Evolutionary conservation across 1,140 invertebrate species (phyloP).

Genomic region (Oryctes rhinoceros): DNA sequence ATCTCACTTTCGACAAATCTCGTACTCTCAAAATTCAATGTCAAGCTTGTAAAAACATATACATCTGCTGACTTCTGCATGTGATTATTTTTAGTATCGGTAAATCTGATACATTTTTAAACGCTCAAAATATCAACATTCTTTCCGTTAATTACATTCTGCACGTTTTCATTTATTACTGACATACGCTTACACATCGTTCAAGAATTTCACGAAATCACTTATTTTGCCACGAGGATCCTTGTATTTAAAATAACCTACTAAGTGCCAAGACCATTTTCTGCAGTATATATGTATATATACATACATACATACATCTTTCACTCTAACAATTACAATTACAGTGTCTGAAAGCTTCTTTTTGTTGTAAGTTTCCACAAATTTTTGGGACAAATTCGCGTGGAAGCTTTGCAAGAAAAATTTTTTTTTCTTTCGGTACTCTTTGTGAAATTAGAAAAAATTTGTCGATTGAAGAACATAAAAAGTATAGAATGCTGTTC

Average conservation of each 20-base stretch:
- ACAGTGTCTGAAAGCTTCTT: too few species aligned
- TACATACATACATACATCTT: too few species aligned
- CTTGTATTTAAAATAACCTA: background rate
- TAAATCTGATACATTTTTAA: background rate
- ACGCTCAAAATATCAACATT: background rate
- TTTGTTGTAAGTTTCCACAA: too few species aligned
- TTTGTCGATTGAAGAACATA: too few species aligned
- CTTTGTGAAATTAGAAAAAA: too few species aligned
- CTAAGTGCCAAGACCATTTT: too few species aligned
- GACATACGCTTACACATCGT: background rate
- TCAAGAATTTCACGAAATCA: background rate
- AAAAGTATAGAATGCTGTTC: too few species aligned
- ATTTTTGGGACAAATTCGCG: too few species aligned
- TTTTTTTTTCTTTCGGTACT: too few species aligned
- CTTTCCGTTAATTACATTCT: slow-evolving; percentile 5
- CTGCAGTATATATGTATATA: too few species aligned
- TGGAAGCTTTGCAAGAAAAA: too few species aligned
- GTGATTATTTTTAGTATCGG: background rate
- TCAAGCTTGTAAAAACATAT: slow-evolving; percentile 1
- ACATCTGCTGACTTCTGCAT: background rate
- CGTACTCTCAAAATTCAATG: background rate
- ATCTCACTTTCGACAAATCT: background rate
- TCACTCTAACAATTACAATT: too few species aligned
- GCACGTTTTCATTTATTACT: background rate
- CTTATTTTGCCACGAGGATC: background rate